Conservation (phyloP, 2,797 vertebrate genomes). For the Channa striata region DNA sequence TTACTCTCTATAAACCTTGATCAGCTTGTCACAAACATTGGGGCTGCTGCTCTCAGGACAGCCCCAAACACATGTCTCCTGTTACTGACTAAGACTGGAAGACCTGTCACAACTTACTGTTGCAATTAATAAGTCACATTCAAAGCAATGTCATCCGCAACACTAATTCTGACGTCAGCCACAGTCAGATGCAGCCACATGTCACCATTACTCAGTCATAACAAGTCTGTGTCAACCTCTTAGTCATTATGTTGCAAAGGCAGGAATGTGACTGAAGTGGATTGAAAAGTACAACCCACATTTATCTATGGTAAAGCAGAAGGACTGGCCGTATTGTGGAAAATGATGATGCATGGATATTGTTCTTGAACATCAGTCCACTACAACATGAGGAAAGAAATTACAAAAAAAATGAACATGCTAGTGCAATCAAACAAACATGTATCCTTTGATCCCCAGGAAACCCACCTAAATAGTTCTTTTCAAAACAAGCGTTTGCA, state of each 20-base stretch:
- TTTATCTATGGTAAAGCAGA: too few species aligned
- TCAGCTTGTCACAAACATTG: background rate
- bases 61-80: conserved; percentile 1
- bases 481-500: conserved; percentile 20
- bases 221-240: background rate
- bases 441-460: conserved; percentile 10
- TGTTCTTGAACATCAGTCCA: background rate
- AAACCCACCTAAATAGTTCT: conserved; percentile 23
- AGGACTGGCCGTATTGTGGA: too few species aligned
- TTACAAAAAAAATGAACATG: too few species aligned
- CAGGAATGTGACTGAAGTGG: conserved; percentile 1
- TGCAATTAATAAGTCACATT: background rate
- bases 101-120: conserved; percentile 15
- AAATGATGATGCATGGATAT: too few species aligned
- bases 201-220: conserved; percentile 1
- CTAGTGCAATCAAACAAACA: background rate
- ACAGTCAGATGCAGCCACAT: conserved; percentile 4
- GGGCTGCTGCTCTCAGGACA: conserved; percentile 1
- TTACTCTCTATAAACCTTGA: background rate
- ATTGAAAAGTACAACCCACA: background rate
- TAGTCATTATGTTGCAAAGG: background rate
- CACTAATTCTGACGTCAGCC: background rate
- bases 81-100: conserved; percentile 13
- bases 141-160: background rate
- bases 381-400: too few species aligned